phyloP scores from a whole-genome alignment of 2,888 invertebrate genomes.

The Taphrorychus bicolor region DNA sequence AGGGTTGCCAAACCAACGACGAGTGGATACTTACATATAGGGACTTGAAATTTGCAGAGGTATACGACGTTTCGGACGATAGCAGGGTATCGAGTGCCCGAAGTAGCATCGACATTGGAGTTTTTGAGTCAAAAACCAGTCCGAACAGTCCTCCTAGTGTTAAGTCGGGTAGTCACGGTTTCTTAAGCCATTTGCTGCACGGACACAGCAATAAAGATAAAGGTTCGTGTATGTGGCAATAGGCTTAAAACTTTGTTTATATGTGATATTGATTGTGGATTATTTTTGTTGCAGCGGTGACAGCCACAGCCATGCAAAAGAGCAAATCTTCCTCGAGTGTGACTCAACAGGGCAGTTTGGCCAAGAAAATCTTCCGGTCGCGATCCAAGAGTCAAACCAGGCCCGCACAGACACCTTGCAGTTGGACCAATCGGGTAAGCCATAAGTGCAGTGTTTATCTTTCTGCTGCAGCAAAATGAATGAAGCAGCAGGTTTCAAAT shows the following conservation, averaged over 20 bases:
- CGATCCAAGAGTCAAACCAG: slow-evolving; percentile 84
- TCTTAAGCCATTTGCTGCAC: slow-evolving; percentile 69
- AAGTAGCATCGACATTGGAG: slow-evolving; percentile 63
- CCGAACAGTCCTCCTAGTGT: slow-evolving; percentile 61
- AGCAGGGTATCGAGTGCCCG: slow-evolving; percentile 64
- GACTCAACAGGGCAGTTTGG: slow-evolving; percentile 78
- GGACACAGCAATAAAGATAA: slow-evolving; percentile 62
- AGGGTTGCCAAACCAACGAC: slow-evolving; percentile 80
- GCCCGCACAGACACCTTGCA: slow-evolving; percentile 64
- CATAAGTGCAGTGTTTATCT: no score
- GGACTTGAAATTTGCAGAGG: slow-evolving; percentile 60
- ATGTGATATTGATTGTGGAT: background rate
- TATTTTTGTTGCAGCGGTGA: slow-evolving; percentile 56
- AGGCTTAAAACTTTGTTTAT: background rate
- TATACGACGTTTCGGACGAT: slow-evolving; percentile 55
- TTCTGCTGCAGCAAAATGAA: no score
- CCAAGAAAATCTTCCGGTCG: slow-evolving; percentile 85
- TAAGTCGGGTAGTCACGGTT: slow-evolving; percentile 63
- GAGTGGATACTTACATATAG: slow-evolving; percentile 72
- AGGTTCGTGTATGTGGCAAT: slow-evolving; percentile 26
- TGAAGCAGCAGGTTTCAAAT: no score
- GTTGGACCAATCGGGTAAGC: slow-evolving; percentile 88
- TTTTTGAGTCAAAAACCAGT: slow-evolving; percentile 55
- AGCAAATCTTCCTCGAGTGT: slow-evolving; percentile 89
- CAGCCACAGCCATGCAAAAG: slow-evolving; percentile 81